These are phyloP conservation scores for Orchesella cincta DNA, from an alignment of 1,140 invertebrate genomes.

Conservation along the genomic window DNA sequence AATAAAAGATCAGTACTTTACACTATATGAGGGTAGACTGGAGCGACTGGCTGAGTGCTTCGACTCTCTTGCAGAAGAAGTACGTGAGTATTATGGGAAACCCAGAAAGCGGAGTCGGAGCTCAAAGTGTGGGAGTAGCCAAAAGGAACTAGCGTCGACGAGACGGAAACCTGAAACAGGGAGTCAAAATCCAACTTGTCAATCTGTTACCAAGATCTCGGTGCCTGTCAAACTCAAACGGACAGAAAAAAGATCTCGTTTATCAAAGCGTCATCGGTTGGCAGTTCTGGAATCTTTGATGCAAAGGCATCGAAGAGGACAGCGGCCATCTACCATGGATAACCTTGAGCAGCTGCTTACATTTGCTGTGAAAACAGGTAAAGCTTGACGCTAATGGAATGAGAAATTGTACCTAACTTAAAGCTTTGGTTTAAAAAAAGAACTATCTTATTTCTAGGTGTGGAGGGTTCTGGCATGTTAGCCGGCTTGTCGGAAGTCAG, in stretches of 20 bases:
- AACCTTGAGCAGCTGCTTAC: slow-evolving; percentile 10
- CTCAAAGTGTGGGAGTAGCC: neutral
- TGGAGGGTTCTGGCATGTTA: slow-evolving; percentile 19
- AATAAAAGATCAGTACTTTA: slow-evolving; percentile 23
- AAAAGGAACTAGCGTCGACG: neutral
- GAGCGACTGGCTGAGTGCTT: slow-evolving; percentile 3
- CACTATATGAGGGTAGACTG: neutral
- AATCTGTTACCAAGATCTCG: slow-evolving; percentile 16
- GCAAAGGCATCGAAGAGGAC: slow-evolving; percentile 9
- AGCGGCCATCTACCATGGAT: neutral
- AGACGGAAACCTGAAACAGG: neutral
- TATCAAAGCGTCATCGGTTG: neutral
- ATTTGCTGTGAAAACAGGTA: slow-evolving; percentile 22
- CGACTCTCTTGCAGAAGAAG: slow-evolving; percentile 12
- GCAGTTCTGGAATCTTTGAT: neutral
- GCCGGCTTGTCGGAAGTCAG: neutral
- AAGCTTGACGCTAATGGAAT: too few species aligned
- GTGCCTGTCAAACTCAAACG: slow-evolving; percentile 2
- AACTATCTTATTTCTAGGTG: neutral
- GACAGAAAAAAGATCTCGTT: slow-evolving; percentile 15
- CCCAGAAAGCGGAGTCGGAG: neutral
- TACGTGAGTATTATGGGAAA: neutral
- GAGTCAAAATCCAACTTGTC: neutral
- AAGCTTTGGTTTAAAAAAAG: too few species aligned
- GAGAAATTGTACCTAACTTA: too few species aligned